These are phyloP conservation scores for Caloenas nicobarica DNA, from an alignment of 2,113 vertebrate genomes.

Conservation along the genomic window DNA sequence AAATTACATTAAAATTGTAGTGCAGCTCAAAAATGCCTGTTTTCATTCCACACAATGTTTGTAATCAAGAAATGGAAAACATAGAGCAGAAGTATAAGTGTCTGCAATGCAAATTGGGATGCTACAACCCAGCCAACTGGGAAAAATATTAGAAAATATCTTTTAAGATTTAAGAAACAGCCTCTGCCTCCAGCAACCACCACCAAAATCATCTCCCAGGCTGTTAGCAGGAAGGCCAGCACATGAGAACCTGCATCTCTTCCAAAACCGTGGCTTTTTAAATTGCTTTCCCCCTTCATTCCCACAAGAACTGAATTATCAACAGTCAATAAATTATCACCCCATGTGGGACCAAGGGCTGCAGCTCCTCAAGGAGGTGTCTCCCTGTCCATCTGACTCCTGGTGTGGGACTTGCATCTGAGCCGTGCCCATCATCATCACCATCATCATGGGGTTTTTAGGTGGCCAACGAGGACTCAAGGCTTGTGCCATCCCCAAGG, in stretches of 20 bases:
- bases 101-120: not conserved
- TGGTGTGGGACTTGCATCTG: not conserved
- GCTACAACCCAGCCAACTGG: not conserved
- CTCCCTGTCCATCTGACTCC: not conserved
- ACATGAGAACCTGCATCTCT: not conserved
- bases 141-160: not conserved
- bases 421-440: not conserved
- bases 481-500: not conserved
- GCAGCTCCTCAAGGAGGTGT: not conserved
- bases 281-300: not conserved
- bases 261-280: not conserved
- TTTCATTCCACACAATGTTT: not conserved
- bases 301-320: not conserved
- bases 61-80: not conserved
- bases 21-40: not conserved
- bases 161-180: not conserved
- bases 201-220: not conserved
- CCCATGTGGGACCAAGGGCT: not conserved
- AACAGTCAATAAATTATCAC: not conserved
- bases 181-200: not conserved
- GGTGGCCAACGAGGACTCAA: not conserved
- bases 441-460: not conserved
- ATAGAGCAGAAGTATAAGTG: not conserved
- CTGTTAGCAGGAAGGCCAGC: not conserved
- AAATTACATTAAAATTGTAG: conserved; percentile 57